Evolutionary conservation across 2,113 vertebrate genomes (phyloP).

Genomic region (Lasiurus cinereus): DNA sequence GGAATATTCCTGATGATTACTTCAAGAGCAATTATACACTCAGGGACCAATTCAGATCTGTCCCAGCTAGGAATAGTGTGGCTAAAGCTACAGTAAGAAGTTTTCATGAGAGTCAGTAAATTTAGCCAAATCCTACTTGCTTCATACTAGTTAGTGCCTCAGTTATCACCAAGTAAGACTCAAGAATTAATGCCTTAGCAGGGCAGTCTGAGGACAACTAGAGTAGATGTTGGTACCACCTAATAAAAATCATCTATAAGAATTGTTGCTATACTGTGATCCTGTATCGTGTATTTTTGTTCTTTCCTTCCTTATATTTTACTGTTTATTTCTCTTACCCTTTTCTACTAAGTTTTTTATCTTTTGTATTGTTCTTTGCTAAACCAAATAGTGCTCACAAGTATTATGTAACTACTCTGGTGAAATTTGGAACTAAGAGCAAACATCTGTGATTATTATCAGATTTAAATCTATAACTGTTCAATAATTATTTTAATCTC

Average conservation of each 20-base stretch:
- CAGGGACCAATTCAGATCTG: neutral
- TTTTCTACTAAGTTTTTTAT: neutral
- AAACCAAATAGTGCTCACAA: neutral
- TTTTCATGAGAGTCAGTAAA: conserved; percentile 19
- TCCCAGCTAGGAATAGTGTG: neutral
- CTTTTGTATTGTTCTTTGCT: neutral
- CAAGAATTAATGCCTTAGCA: neutral
- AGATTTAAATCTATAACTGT: neutral
- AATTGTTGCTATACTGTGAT: neutral
- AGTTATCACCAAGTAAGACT: neutral
- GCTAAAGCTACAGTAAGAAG: conserved; percentile 3
- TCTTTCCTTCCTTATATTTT: neutral
- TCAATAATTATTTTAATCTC: conserved; percentile 41
- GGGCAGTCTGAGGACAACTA: neutral
- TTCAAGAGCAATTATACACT: neutral
- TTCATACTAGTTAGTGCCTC: neutral
- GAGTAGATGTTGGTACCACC: neutral
- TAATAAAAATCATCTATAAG: neutral
- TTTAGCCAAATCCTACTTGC: conserved; percentile 13
- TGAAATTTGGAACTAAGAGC: conserved; percentile 34
- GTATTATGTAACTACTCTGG: neutral
- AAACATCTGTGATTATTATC: conserved; percentile 51
- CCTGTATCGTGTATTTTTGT: neutral
- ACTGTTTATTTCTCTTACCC: neutral
- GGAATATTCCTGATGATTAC: conserved; percentile 12